phyloP scores from a whole-genome alignment of 2,797 vertebrate genomes.

The Clarias laeviceps region DNA sequence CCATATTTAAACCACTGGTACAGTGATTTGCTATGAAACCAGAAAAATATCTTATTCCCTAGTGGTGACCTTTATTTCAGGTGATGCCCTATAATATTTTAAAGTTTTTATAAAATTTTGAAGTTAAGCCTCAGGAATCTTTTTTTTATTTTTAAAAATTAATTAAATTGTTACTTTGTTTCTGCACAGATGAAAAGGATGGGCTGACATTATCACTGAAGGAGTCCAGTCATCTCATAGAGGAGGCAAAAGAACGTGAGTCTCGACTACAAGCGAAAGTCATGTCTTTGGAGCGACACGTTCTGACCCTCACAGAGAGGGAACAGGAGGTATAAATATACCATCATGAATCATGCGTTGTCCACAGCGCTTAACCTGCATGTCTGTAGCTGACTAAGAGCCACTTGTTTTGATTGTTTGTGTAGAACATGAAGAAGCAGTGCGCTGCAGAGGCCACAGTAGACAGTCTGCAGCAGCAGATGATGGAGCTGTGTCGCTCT shows the following conservation, averaged over 20 bases:
- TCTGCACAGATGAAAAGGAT: slow-evolving; percentile 87
- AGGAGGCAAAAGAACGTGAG: slow-evolving; percentile 83
- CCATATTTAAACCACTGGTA: not conserved
- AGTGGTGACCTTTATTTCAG: not conserved
- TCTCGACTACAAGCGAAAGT: slow-evolving; percentile 83
- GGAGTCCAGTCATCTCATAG: slow-evolving; percentile 83
- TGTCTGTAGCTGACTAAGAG: not conserved
- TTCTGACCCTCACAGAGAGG: slow-evolving; percentile 78
- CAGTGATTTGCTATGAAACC: not conserved
- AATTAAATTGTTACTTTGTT: slow-evolving; percentile 28
- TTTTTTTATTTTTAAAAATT: not conserved
- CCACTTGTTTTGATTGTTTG: slow-evolving; percentile 20
- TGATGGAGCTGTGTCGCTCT: slow-evolving; percentile 86
- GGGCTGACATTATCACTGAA: slow-evolving; percentile 83
- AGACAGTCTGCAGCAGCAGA: slow-evolving; percentile 91
- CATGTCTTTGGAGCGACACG: slow-evolving; percentile 82
- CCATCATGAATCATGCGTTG: slow-evolving; percentile 8
- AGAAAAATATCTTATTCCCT: not conserved
- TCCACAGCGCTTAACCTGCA: not conserved
- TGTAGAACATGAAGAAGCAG: slow-evolving; percentile 83
- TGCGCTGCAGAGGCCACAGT: slow-evolving; percentile 84
- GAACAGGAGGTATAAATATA: slow-evolving; percentile 84
- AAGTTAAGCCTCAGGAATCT: not conserved
- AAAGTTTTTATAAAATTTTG: too few species aligned
- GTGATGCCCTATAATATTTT: not conserved